A percentile compares a stretch with the other conserved stretches of the same genome.
Conservation (phyloP, 2,113 vertebrate species). For the Apus apus region DNA sequence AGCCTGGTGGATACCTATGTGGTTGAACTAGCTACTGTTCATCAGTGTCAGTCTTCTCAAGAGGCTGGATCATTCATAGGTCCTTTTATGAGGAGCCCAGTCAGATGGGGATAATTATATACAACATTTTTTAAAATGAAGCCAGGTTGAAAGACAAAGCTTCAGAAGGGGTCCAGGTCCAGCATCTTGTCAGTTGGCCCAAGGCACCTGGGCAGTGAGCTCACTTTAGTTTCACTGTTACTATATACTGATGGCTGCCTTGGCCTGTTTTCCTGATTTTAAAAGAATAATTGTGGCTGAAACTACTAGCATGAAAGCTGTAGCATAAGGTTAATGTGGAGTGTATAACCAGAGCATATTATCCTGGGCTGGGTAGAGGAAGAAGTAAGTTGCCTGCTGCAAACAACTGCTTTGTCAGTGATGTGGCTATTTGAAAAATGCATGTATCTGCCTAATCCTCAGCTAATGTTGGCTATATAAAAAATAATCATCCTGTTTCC, state of each 20-base stretch:
- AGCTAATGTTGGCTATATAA: neutral
- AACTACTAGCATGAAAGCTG: neutral
- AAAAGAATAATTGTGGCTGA: neutral
- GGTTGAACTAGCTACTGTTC: neutral
- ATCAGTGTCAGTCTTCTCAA: neutral
- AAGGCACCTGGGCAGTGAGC: neutral
- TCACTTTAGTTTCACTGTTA: neutral
- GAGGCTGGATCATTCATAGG: neutral
- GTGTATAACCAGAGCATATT: neutral
- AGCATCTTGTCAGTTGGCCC: neutral
- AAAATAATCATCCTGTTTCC: neutral
- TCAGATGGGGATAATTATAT: neutral
- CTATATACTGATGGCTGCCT: neutral
- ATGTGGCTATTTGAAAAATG: neutral
- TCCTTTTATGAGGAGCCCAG: neutral
- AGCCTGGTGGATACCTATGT: neutral
- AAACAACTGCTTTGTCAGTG: neutral
- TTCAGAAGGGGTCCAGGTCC: neutral
- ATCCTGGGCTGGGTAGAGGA: neutral
- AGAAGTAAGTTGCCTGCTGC: neutral
- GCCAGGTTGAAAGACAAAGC: neutral
- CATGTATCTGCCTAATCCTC: neutral
- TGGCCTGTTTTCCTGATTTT: neutral
- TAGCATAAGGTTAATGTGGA: neutral
- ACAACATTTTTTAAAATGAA: neutral